phyloP scores from a whole-genome alignment of 2,888 invertebrate species.

The Osmoderma eremita region DNA sequence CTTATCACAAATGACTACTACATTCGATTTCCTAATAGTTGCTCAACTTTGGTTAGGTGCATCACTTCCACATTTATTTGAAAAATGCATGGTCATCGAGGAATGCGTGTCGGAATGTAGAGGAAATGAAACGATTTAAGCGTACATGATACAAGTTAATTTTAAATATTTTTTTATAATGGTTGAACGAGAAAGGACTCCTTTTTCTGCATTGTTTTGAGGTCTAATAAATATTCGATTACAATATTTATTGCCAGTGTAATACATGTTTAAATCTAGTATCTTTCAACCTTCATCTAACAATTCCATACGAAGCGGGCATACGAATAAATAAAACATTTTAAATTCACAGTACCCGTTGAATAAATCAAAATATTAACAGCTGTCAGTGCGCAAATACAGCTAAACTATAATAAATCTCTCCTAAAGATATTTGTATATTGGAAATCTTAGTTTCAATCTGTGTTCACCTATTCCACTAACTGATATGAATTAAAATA shows the following conservation, averaged over 20 bases:
- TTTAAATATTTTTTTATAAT: no score
- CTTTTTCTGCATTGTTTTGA: no score
- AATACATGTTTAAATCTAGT: no score
- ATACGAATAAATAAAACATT: constrained; percentile 1
- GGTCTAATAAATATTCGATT: no score
- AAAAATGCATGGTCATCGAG: no score
- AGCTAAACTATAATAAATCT: constrained; percentile 25
- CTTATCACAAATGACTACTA: background rate
- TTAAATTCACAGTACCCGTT: background rate
- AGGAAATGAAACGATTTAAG: no score
- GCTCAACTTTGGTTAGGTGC: no score
- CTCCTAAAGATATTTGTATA: constrained; percentile 18
- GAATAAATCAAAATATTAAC: constrained; percentile 25
- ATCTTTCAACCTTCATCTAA: background rate
- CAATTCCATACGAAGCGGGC: background rate
- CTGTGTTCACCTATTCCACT: background rate
- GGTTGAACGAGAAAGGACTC: no score
- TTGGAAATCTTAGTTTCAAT: constrained; percentile 26
- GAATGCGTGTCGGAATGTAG: no score
- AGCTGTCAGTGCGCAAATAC: constrained; percentile 5
- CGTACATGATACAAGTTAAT: no score
- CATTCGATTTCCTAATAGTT: background rate
- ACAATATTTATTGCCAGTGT: no score
- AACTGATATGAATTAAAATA: background rate
- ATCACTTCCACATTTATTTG: no score